Conservation (phyloP, 2,888 invertebrate species). For the Panzeria rudis region DNA sequence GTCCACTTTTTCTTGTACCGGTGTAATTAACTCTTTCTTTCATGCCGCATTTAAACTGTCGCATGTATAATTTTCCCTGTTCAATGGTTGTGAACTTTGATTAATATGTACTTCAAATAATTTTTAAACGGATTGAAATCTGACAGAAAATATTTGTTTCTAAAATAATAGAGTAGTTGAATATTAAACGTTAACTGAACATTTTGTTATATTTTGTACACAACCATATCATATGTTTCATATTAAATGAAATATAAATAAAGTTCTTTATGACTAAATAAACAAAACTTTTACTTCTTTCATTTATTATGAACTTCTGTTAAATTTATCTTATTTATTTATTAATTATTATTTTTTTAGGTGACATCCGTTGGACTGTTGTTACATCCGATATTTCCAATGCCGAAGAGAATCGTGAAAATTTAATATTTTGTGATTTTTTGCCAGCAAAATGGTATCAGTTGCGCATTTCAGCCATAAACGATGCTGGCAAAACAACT, state of each 20-base stretch:
- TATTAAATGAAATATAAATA: neutral
- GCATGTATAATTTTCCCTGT: too few species aligned
- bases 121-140: too few species aligned
- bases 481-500: conserved; percentile 87
- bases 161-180: too few species aligned
- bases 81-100: too few species aligned
- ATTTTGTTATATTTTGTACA: too few species aligned
- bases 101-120: too few species aligned
- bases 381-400: conserved; percentile 84
- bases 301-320: neutral
- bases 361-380: conserved; percentile 83
- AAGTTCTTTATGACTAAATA: neutral
- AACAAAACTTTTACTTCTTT: neutral
- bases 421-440: conserved; percentile 85
- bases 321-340: neutral
- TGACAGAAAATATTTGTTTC: too few species aligned
- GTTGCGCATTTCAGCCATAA: conserved; percentile 86
- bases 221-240: neutral
- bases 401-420: conserved; percentile 83
- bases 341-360: conserved; percentile 71
- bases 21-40: too few species aligned
- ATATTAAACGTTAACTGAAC: too few species aligned
- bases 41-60: too few species aligned
- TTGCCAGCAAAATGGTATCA: conserved; percentile 86
- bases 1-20: too few species aligned